Evolutionary conservation across 2,113 vertebrate species (phyloP), one percentile per base, ranked within the genome.

Genomic region (Chamaetylas fuelleborni): DNA sequence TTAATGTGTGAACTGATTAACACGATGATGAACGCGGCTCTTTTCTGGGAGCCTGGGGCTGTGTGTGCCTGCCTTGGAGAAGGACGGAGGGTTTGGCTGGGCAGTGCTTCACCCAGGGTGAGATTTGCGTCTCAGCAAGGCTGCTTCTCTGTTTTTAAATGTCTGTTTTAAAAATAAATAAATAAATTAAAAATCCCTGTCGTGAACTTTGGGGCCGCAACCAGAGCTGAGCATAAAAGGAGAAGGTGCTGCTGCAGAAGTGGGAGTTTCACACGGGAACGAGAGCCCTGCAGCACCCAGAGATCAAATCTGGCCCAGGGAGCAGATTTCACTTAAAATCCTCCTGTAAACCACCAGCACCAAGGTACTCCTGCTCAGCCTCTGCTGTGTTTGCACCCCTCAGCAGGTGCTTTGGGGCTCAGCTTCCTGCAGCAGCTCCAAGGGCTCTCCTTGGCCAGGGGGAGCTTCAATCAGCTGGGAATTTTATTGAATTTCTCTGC

Each of bases 191-290:
- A 58, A 53, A 51, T 38, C 40, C 40, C 22, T 11, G 1, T 15
- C 3, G 0, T 58, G 47, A 94, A 95, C 78, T 93, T 85, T 20
- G 61, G 65, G 66, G 69, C 88, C 90, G 26, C 72, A 79, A 7
- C 9, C 64, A 53, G 66, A 34, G 31, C 73, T 33, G 66, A 91
- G 62, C 76, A 77, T 7, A 88, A 96, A 96, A 95, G 91, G 54
- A 93, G 96, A 97, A 97, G 81, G 73, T 5, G 2, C 60, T 58
- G 81, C 81, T 74, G 90, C 66, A 60, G 95, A 97, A 96, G 90
- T 86, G 83, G 88, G 81, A 92, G 92, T 95, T 96, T 95, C 26
- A 22, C 81, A 92, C 36, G 4, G 91, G 74, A 96, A 90, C 64
- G 6, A 48, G 78, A 83, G 74, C 73, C 47, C 84, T 86, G 73